Evolutionary conservation across 2,113 vertebrate genomes (phyloP), one percentile per base, ranked within the genome.

Genomic region (Cyanoderma ruficeps): DNA sequence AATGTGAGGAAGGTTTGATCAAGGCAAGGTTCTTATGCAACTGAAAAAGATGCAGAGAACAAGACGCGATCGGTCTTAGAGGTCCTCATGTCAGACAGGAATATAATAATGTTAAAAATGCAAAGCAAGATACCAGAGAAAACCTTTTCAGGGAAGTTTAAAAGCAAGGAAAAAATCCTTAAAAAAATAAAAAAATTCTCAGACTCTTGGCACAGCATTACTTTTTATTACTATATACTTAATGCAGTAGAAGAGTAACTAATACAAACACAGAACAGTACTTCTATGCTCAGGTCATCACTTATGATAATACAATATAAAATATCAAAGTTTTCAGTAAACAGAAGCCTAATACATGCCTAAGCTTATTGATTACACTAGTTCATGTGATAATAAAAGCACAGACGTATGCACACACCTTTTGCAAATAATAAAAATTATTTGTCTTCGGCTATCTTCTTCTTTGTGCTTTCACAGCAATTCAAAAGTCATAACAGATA

Each of bases 291-390:
- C 49, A 92, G 82, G 52, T 85, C 86, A 96, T 96, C 31, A 37
- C 85, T 96, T 97, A 96, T 86, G 78, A 95, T 95, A 97, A 97
- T 89, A 97, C 89, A 96, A 95, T 80, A 83, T 6, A 86, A 49
- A 92, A 97, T 95, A 97, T 9, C 46, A 79, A 95, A 85, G 13
- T 84, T 87, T 90, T 71, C 67, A 88, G 65, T 93, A 85, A 90
- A 74, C 47, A 87, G 72, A 76, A 79, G 31, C 74, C 37, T 94
- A 87, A 87, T 92, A 84, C 41, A 46, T 93, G 65, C 76, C 89
- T 91, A 83, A 87, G 57, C 92, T 95, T 96, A 97, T 96, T 93
- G 94, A 95, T 96, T 96, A 89, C 64, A 56, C 47, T 49, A 72
- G 71, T 90, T 94, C 94, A 87, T 89, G 90, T 1, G 65, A 96